phyloP scores from a whole-genome alignment of 2,797 vertebrate species.

The Takifugu ocellatus region DNA sequence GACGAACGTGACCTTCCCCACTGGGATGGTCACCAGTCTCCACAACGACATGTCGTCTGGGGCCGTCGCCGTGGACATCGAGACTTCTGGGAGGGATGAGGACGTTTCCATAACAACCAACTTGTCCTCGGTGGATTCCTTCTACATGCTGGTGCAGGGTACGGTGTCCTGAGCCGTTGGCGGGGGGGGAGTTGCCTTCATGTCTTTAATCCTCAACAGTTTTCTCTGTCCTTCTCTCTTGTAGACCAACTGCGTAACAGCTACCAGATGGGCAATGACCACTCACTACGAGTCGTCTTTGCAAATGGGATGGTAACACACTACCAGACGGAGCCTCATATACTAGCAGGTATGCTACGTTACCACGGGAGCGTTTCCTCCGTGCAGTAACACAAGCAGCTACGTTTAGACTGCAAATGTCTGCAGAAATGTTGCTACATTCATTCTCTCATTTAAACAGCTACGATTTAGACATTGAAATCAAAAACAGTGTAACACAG shows the following conservation, averaged over 20 bases:
- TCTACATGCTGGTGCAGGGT: constrained; percentile 98
- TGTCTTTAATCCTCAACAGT: background rate
- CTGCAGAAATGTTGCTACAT: too few species aligned
- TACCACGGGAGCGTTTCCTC: background rate
- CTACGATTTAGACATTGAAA: too few species aligned
- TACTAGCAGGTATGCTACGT: constrained; percentile 80
- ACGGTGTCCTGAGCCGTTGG: constrained; percentile 18
- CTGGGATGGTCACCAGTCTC: constrained; percentile 93
- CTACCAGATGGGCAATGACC: constrained; percentile 93
- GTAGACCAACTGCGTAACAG: constrained; percentile 94
- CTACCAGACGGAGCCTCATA: constrained; percentile 94
- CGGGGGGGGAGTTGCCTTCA: background rate
- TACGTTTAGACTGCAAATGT: background rate
- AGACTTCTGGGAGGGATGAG: constrained; percentile 93
- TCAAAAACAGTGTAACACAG: too few species aligned
- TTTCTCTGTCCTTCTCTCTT: constrained; percentile 5
- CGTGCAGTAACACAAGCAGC: too few species aligned
- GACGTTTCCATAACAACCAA: constrained; percentile 98
- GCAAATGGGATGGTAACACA: constrained; percentile 96
- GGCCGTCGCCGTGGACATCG: constrained; percentile 93
- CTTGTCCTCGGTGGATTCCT: constrained; percentile 93
- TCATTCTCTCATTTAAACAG: too few species aligned
- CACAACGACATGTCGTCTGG: constrained; percentile 95
- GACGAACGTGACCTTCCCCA: constrained; percentile 97
- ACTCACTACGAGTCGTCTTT: constrained; percentile 90